Evolutionary conservation across 2,797 vertebrate species (phyloP), one percentile per base, ranked within the genome.

Genomic region (Falco columbarius): DNA sequence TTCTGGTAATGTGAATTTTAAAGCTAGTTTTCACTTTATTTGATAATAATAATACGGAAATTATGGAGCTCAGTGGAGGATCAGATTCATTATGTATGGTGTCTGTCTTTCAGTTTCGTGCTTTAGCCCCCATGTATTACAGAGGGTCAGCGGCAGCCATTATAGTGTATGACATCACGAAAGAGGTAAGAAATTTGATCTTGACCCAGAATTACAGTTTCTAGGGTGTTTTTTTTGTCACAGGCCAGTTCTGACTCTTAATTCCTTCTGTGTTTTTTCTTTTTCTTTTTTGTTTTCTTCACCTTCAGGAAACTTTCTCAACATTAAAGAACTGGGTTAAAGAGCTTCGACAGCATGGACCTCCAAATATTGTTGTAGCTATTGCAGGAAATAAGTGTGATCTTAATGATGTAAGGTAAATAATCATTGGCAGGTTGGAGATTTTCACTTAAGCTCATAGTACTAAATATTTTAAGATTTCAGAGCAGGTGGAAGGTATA

Each of bases 251-350:
- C 42, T 94, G 61, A 88, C 36, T 92, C 77, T 70, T 74, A 85
- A 91, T 67, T 70, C 19, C 34, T 55, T 94, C 42, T 4, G 1
- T 80, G 27, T 61, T 12, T 40, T 40, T 62, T 62, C 1, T 49
- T 46, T 16, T 9, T 44, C 17, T 30, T 24, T 16, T 24, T 21
- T 30, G 18, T 14, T 49, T 21, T 89, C 8, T 1, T 0, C 34
- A 73, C 21, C 90, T 84, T 32, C 98, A 99, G 99, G 99, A 99
- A 73, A 99, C 99, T 6, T 99, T 99, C 95, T 98, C 99, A 91
- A 99, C 99, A 1, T 95, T 99, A 95, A 99, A 99, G 98, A 99
- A 99, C 95, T 99, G 99, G 99, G 99, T 99, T 82, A 99, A 99
- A 97, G 99, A 99, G 93, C 99, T 99, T 63, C 99, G 99, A 30